A percentile compares a stretch with the other conserved stretches of the same genome.
Evolutionary conservation across 2,888 invertebrate species (phyloP).

Genomic region (Eremobia ochroleuca): DNA sequence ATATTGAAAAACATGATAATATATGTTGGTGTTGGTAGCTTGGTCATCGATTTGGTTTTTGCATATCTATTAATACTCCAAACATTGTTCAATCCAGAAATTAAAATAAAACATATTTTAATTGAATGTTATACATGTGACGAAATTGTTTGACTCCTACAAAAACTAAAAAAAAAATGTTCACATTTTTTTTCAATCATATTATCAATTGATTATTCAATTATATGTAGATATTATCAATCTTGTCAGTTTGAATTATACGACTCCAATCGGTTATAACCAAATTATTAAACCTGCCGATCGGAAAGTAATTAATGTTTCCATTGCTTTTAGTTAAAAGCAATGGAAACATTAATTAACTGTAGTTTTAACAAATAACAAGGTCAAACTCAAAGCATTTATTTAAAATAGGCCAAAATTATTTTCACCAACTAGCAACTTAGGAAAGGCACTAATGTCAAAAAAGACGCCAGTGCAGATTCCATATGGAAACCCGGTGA

Average conservation of each 20-base stretch:
- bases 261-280: conserved; percentile 28
- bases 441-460: too few relatives aligned
- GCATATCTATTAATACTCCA: not conserved
- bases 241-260: conserved; percentile 13
- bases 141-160: not conserved
- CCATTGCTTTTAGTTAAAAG: not conserved
- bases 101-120: not conserved
- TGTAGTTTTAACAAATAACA: not conserved
- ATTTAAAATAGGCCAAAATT: too few relatives aligned
- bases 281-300: conserved; percentile 32
- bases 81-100: too few relatives aligned
- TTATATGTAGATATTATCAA: too few relatives aligned
- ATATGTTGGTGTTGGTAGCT: not conserved
- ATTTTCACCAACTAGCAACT: too few relatives aligned
- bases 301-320: conserved; percentile 21
- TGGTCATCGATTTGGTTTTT: not conserved
- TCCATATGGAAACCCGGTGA: too few relatives aligned
- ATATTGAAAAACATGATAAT: not conserved
- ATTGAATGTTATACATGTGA: not conserved
- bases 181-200: too few relatives aligned
- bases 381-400: not conserved
- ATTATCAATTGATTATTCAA: too few relatives aligned
- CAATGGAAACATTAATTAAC: too few relatives aligned
- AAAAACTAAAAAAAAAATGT: not conserved
- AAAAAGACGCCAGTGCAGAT: too few relatives aligned